Evolutionary conservation across 2,113 vertebrate species (phyloP).

Genomic region (Acinonyx jubatus): DNA sequence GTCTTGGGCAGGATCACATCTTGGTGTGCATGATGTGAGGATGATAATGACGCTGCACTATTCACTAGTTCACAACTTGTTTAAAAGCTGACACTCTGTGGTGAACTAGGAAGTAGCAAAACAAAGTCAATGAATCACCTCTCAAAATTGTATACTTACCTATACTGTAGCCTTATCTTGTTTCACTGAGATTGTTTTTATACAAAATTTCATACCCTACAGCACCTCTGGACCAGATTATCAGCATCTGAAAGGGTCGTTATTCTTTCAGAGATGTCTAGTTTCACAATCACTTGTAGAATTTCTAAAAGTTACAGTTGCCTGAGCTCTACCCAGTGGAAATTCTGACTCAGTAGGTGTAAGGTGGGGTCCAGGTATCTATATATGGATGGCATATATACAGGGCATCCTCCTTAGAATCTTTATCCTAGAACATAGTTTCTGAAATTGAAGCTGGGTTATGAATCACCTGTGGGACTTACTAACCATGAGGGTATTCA

Average conservation of each 20-base stretch:
- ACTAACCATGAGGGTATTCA: background rate
- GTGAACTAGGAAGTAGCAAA: background rate
- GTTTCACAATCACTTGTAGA: background rate
- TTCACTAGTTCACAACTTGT: background rate
- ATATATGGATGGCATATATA: background rate
- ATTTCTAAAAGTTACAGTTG: background rate
- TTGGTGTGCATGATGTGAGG: background rate
- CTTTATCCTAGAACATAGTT: background rate
- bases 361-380: background rate
- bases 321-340: background rate
- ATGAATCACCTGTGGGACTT: background rate
- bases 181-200: background rate
- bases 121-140: background rate
- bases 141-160: background rate
- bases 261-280: slow-evolving; percentile 2
- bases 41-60: background rate
- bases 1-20: background rate
- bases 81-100: background rate
- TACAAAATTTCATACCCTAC: background rate
- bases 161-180: background rate
- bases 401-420: background rate
- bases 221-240: background rate
- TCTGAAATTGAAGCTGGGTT: background rate
- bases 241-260: background rate
- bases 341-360: background rate